Evolutionary conservation across 2,888 invertebrate genomes (phyloP).

Genomic region (Nineta flava): DNA sequence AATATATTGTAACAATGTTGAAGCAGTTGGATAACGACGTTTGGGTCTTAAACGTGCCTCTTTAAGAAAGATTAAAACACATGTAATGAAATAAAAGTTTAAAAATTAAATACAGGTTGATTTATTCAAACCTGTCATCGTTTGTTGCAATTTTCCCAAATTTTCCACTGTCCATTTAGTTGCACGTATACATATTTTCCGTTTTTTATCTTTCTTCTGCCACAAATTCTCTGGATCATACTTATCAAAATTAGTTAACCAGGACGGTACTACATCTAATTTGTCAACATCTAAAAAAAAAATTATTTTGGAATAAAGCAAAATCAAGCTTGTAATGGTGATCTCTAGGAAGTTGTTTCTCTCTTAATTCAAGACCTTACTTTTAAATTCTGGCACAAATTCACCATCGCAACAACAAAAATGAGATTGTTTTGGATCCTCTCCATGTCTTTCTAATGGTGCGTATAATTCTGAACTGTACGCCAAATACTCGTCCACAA

Average conservation of each 20-base stretch:
- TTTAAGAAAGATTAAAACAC: too few species aligned
- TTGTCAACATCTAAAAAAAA: slow-evolving; percentile 32
- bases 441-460: slow-evolving; percentile 45
- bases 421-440: slow-evolving; percentile 44
- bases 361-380: not conserved
- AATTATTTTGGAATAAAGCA: slow-evolving; percentile 11
- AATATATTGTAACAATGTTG: too few species aligned
- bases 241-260: slow-evolving; percentile 30
- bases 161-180: slow-evolving; percentile 50
- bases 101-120: not conserved
- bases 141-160: slow-evolving; percentile 38
- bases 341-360: not conserved
- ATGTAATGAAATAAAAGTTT: not conserved
- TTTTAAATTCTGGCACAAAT: not conserved
- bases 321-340: not conserved
- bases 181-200: slow-evolving; percentile 37
- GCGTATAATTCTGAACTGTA: slow-evolving; percentile 46
- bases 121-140: slow-evolving; percentile 32
- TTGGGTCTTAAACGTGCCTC: not conserved
- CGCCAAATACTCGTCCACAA: slow-evolving; percentile 34
- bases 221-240: slow-evolving; percentile 22
- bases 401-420: slow-evolving; percentile 17
- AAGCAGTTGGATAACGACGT: not conserved
- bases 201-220: slow-evolving; percentile 11
- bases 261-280: slow-evolving; percentile 31